Evolutionary conservation across 2,113 vertebrate genomes (phyloP).

Genomic region (Petrocephalus microphthalmus): DNA sequence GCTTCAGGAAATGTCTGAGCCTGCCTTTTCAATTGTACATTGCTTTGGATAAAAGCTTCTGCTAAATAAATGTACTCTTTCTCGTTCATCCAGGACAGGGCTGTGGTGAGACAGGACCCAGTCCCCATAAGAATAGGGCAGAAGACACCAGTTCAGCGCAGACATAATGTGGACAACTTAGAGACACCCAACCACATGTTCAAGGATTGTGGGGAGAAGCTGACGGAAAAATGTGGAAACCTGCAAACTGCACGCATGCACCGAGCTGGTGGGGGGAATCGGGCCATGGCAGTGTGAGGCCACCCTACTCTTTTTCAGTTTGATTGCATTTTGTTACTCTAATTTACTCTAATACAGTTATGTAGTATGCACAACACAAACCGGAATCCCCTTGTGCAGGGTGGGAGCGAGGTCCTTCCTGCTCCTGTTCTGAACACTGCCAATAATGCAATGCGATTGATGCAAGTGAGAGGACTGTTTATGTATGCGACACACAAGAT

Average conservation of each 20-base stretch:
- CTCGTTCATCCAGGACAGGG: not conserved
- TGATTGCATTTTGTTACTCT: not conserved
- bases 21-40: not conserved
- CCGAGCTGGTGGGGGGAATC: not conserved
- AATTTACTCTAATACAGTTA: not conserved
- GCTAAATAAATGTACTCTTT: not conserved
- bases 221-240: not conserved
- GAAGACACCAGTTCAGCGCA: not conserved
- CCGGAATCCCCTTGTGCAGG: not conserved
- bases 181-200: not conserved
- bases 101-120: not conserved
- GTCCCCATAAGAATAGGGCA: not conserved
- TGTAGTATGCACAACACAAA: not conserved
- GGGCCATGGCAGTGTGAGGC: not conserved
- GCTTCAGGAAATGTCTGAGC: not conserved
- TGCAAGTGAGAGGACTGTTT: not conserved
- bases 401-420: not conserved
- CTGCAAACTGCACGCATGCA: not conserved
- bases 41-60: not conserved
- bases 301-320: not conserved
- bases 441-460: not conserved
- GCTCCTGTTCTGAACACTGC: not conserved
- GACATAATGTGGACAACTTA: not conserved
- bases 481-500: not conserved
- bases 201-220: too few relatives aligned